Evolutionary conservation across 1,140 invertebrate genomes (phyloP), one percentile per base, ranked within the genome.

Genomic region (fruit fly (Drosophila melanogaster)): DNA sequence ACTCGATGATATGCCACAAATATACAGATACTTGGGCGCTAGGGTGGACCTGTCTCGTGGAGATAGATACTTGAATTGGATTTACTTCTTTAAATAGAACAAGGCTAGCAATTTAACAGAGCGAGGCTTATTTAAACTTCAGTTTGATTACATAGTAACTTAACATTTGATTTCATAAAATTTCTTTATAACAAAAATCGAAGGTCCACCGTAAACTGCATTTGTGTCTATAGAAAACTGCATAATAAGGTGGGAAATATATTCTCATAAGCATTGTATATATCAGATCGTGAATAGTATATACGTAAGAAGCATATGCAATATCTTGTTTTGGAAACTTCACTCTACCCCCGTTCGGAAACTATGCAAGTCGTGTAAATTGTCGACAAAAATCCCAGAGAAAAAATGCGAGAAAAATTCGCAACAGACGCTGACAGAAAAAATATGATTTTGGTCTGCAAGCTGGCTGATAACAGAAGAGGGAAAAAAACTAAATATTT

Each of bases 1-100:
- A 77, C 58, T 49, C 70, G 62, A 77, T 76, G 61, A 85, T 80
- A 67, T 84, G 59, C 62, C 44, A 67, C 59, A 49, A 79, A 55
- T 11, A 59, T 44, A 53, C 51, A 56, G 35, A 71, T 64, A 64
- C 54, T 59, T 55, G 40, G 44, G 53, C 10, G 24, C 55, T 24
- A 60, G 40, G 55, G 60, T 64, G 60, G 60, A 60, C 60, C 60
- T 41, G 30, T n/a, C n/a, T 22, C 11, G 24, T 15, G 4, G 0
- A 33, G 11, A 33, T 10, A 33, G 11, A 33, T 14, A 61, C 10
- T 61, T 10, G 0, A 19, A 37, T n/a, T 37, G 1, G 35, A 11
- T 12, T 10, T 12, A 11, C 12, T 37, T 37, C 12, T 12, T 15
- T 15, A 15, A 41, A 41, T 7, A 41, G 40, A 41, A 38, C 37